Percentiles rank a stretch among this genome's conserved stretches.
Conservation (phyloP, 2,113 vertebrate genomes). For the Salvelinus fontinalis region DNA sequence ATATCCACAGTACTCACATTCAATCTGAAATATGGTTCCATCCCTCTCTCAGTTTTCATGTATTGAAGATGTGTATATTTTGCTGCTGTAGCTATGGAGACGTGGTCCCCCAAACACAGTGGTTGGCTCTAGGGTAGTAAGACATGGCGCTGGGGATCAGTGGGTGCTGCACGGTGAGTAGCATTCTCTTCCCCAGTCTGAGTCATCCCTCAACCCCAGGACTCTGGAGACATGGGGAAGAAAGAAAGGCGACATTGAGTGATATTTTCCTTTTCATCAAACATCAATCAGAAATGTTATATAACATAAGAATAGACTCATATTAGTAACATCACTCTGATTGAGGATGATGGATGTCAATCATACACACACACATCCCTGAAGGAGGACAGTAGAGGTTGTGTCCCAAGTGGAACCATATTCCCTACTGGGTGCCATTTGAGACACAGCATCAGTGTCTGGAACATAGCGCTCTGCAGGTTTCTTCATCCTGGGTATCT, state of each 20-base stretch:
- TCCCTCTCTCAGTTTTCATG: no score
- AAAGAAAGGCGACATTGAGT: slow-evolving; percentile 5
- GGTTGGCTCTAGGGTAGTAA: neutral
- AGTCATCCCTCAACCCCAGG: neutral
- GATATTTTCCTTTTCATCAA: neutral
- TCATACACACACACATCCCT: no score
- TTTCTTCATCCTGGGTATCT: neutral
- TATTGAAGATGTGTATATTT: no score
- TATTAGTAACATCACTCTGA: slow-evolving; percentile 2
- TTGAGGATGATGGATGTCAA: neutral
- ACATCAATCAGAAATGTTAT: no score
- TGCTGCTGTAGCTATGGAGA: slow-evolving; percentile 13
- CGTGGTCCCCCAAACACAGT: slow-evolving; percentile 17
- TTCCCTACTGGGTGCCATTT: no score
- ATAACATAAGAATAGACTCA: neutral
- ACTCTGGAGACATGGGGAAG: slow-evolving; percentile 29
- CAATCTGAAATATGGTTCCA: neutral
- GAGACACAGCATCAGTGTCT: no score
- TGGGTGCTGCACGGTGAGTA: neutral
- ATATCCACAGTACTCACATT: neutral
- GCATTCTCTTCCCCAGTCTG: neutral
- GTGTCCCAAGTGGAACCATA: neutral
- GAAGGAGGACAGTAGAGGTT: neutral
- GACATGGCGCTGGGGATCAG: neutral
- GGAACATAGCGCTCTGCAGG: neutral